Evolutionary conservation across 2,797 vertebrate genomes (phyloP).

Genomic region (Ceryle rudis): DNA sequence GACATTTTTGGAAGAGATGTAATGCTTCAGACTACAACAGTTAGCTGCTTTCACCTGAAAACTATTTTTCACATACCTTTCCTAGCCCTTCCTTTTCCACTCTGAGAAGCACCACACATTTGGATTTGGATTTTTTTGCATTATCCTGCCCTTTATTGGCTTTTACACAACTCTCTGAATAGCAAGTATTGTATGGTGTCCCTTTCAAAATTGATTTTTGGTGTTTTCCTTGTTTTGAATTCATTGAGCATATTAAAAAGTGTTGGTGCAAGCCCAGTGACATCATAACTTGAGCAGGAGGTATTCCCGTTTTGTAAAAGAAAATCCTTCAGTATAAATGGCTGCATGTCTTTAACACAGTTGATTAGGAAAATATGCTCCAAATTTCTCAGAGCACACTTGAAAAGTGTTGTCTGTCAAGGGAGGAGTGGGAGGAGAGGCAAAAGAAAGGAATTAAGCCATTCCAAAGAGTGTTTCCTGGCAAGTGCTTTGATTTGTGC

Average conservation of each 20-base stretch:
- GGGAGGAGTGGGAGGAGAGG: not conserved
- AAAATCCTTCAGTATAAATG: not conserved
- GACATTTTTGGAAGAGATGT: not conserved
- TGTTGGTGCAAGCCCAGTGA: not conserved
- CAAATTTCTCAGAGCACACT: constrained; percentile 17
- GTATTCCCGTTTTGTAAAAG: not conserved
- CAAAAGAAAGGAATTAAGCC: constrained; percentile 15
- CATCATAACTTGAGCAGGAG: constrained; percentile 7
- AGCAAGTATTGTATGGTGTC: constrained; percentile 9
- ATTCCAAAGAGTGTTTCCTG: constrained; percentile 12
- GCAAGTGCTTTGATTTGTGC: constrained; percentile 42
- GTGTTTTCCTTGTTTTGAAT: constrained; percentile 24
- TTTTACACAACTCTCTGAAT: not conserved
- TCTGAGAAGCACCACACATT: not conserved
- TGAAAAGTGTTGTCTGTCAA: constrained; percentile 41
- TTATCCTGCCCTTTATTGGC: not conserved
- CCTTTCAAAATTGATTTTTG: constrained; percentile 27
- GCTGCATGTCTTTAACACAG: constrained; percentile 2
- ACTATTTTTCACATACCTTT: not conserved
- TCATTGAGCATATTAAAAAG: not conserved
- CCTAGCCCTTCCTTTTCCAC: not conserved
- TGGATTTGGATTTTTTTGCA: not conserved
- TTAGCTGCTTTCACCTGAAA: not conserved
- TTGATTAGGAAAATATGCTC: not conserved
- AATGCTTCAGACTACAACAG: not conserved